These are phyloP conservation scores for Lithobates sylvaticus DNA, from an alignment of 2,797 vertebrate species.

Conservation along the genomic window DNA sequence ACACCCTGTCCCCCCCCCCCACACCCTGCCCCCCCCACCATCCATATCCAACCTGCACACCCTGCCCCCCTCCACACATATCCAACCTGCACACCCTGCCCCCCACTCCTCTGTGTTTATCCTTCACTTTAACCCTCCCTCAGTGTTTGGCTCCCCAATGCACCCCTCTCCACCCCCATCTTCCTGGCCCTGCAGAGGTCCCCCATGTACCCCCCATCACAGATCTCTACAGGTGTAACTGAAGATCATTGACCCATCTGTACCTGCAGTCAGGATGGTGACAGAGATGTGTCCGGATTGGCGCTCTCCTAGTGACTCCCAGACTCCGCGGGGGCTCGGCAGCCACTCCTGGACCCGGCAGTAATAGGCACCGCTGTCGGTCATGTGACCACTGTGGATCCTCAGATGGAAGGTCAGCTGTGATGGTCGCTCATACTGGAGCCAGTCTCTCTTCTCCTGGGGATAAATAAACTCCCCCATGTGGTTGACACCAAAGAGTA, in stretches of 20 bases:
- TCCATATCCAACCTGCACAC: no score
- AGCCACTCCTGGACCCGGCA: slow-evolving; percentile 41
- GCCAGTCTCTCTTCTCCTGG: background rate
- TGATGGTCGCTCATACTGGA: slow-evolving; percentile 28
- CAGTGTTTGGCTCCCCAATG: no score
- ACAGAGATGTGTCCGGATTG: background rate
- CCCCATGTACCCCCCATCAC: no score
- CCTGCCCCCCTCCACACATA: no score
- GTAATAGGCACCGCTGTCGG: slow-evolving; percentile 23
- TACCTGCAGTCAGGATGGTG: slow-evolving; percentile 29
- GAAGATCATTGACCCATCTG: background rate
- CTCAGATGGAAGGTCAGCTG: slow-evolving; percentile 21
- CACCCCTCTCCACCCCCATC: no score
- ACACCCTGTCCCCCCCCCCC: no score
- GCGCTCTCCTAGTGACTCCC: background rate
- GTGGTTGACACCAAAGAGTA: slow-evolving; percentile 27
- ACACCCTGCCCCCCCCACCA: no score
- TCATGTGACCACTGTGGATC: background rate
- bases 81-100: no score
- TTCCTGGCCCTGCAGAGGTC: no score
- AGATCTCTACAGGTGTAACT: no score
- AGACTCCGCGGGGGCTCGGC: slow-evolving; percentile 3
- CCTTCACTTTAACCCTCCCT: no score
- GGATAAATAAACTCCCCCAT: background rate
- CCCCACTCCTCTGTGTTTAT: no score